Conservation (phyloP, 1,140 invertebrate genomes). For the Zaprionus gabonicus region DNA sequence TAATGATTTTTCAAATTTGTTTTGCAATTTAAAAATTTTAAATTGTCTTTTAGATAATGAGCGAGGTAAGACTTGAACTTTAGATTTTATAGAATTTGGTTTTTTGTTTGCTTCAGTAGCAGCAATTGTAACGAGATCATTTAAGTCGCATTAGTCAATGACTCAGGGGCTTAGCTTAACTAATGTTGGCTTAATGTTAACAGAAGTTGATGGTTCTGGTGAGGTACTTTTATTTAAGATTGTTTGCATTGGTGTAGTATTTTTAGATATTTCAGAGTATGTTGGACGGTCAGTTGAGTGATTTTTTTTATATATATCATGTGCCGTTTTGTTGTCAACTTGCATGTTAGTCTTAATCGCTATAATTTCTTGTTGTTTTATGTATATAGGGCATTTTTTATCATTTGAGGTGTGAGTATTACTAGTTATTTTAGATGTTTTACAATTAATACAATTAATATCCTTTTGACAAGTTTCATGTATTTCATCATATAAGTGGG, state of each 20-base stretch:
- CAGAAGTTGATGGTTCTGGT: too few relatives aligned
- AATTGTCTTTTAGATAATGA: slow-evolving; percentile 6
- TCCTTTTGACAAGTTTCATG: too few relatives aligned
- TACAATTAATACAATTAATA: too few relatives aligned
- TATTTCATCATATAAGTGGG: too few relatives aligned
- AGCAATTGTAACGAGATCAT: neutral
- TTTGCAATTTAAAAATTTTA: neutral
- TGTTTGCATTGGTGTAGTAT: neutral
- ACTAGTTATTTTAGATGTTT: too few relatives aligned
- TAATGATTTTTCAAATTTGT: slow-evolving; percentile 1
- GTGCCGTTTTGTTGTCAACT: too few relatives aligned
- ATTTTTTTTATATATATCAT: neutral
- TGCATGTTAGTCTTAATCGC: too few relatives aligned
- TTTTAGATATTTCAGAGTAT: slow-evolving; percentile 3
- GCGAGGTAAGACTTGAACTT: slow-evolving; percentile 6
- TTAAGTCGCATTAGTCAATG: neutral
- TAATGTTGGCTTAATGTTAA: neutral
- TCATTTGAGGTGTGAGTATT: too few relatives aligned
- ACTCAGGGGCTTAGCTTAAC: neutral
- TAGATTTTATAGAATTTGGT: neutral
- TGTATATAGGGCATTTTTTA: too few relatives aligned
- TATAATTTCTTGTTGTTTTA: too few relatives aligned
- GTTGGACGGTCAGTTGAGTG: neutral
- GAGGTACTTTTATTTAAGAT: too few relatives aligned
- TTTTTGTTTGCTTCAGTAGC: neutral